A percentile compares a stretch with the other conserved stretches of the same genome.
Evolutionary conservation across 2,113 vertebrate species (phyloP).

Genomic region (Crotalus viridis): DNA sequence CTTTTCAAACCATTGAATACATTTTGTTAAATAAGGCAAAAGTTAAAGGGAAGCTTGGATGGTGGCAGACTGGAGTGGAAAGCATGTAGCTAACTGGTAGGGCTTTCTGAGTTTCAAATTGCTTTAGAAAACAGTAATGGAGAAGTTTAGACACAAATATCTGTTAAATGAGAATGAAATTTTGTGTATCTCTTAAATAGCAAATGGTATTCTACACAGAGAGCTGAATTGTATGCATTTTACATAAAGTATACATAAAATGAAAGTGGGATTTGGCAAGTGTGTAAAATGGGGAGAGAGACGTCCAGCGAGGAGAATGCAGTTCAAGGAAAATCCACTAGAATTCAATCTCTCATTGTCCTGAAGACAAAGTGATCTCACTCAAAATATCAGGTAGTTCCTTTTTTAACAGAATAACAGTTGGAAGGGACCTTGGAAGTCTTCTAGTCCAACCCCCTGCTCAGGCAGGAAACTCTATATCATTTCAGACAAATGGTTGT

Average conservation of each 20-base stretch:
- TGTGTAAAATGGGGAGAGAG: not conserved
- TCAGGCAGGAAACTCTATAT: not conserved
- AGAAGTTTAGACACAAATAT: not conserved
- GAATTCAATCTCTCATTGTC: not conserved
- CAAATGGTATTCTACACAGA: not conserved
- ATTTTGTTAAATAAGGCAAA: not conserved
- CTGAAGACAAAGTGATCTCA: not conserved
- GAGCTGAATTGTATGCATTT: not conserved
- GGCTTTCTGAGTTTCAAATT: not conserved
- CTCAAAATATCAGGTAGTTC: not conserved
- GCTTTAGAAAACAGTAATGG: not conserved
- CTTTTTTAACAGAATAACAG: not conserved
- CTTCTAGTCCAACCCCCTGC: not conserved
- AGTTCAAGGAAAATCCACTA: not conserved
- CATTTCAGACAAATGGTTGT: not conserved
- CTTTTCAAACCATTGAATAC: slow-evolving; percentile 15
- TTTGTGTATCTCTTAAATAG: not conserved
- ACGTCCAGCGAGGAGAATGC: not conserved
- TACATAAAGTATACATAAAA: not conserved
- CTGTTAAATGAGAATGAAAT: not conserved
- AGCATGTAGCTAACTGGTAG: not conserved
- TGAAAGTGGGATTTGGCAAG: not conserved
- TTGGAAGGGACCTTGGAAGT: not conserved
- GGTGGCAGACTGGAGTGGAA: not conserved
- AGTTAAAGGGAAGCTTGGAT: not conserved